A percentile compares a stretch with the other conserved stretches of the same genome.
Evolutionary conservation across 2,888 invertebrate species (phyloP).

Genomic region (Herminia tarsipennalis): DNA sequence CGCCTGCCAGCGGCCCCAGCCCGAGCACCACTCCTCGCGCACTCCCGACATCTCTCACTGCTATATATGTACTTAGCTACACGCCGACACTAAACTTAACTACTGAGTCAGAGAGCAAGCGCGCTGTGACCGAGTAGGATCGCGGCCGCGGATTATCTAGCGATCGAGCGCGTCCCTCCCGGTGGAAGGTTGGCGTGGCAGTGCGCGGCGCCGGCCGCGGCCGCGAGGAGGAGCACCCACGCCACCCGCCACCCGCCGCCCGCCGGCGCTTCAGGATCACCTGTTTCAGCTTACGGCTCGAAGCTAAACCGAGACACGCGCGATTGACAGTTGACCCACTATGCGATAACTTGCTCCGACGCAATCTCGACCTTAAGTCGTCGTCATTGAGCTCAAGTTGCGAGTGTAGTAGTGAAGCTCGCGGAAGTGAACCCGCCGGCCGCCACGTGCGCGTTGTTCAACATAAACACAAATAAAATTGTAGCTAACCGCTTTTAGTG

Average conservation of each 20-base stretch:
- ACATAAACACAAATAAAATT: constrained; percentile 42
- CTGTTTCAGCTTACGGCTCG: constrained; percentile 28
- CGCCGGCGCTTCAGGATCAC: constrained; percentile 44
- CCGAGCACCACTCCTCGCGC: constrained; percentile 63
- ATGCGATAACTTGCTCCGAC: constrained; percentile 9
- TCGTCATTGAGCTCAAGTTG: constrained; percentile 5
- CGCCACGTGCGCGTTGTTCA: constrained; percentile 45
- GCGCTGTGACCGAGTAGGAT: constrained; percentile 1
- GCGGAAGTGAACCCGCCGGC: constrained; percentile 17
- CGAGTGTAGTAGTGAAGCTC: not conserved
- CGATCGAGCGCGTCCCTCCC: constrained; percentile 35
- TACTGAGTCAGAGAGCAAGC: constrained; percentile 1
- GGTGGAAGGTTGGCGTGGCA: constrained; percentile 36
- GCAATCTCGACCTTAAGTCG: constrained; percentile 5
- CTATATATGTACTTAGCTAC: not conserved
- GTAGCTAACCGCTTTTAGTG: constrained; percentile 16
- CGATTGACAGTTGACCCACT: constrained; percentile 32
- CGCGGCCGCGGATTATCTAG: constrained; percentile 4
- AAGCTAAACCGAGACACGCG: constrained; percentile 35
- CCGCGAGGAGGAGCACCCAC: constrained; percentile 10
- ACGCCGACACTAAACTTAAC: not conserved
- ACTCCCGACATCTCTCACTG: constrained; percentile 37
- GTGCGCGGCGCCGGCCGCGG: constrained; percentile 27
- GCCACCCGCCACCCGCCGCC: constrained; percentile 21
- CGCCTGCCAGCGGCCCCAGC: constrained; percentile 76